These are phyloP conservation scores for Haemorhous mexicanus DNA, from an alignment of 2,113 vertebrate species.

Conservation along the genomic window DNA sequence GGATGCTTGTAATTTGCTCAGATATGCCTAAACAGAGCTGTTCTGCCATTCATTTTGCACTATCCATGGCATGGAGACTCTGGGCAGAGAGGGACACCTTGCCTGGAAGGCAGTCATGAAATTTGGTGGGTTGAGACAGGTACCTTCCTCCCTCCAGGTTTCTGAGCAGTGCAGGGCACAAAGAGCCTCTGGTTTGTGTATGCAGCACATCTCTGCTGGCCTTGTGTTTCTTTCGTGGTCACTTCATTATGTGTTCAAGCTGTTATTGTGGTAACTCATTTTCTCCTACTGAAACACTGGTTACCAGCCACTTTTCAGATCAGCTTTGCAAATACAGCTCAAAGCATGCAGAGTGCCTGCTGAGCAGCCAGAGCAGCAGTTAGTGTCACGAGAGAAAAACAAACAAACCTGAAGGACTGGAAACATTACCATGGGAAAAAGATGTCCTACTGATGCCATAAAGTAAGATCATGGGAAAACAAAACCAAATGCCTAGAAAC, in stretches of 20 bases:
- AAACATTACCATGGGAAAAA: conserved; percentile 5
- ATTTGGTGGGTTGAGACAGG: background rate
- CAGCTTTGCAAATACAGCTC: background rate
- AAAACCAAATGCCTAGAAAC: background rate
- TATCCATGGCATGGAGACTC: background rate
- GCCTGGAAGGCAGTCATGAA: background rate
- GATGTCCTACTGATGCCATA: background rate
- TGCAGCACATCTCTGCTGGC: background rate
- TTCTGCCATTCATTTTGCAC: background rate
- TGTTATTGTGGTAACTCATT: background rate
- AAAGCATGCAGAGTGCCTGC: background rate
- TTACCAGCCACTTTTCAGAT: background rate
- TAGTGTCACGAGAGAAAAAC: background rate
- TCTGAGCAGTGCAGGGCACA: background rate
- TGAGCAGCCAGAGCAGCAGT: conserved; percentile 10
- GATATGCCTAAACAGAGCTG: background rate
- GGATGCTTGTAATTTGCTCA: background rate
- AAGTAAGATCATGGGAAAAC: conserved; percentile 1
- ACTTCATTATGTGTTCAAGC: background rate
- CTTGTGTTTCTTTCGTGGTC: background rate
- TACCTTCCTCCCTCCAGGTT: background rate
- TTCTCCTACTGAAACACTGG: background rate
- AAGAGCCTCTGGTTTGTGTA: background rate
- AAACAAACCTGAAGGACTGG: conserved; percentile 4
- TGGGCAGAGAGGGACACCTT: background rate